A percentile compares a stretch with the other conserved stretches of the same genome.
These are phyloP conservation scores for Corythornis vintsioides DNA, from an alignment of 2,113 vertebrate species.

Conservation along the genomic window DNA sequence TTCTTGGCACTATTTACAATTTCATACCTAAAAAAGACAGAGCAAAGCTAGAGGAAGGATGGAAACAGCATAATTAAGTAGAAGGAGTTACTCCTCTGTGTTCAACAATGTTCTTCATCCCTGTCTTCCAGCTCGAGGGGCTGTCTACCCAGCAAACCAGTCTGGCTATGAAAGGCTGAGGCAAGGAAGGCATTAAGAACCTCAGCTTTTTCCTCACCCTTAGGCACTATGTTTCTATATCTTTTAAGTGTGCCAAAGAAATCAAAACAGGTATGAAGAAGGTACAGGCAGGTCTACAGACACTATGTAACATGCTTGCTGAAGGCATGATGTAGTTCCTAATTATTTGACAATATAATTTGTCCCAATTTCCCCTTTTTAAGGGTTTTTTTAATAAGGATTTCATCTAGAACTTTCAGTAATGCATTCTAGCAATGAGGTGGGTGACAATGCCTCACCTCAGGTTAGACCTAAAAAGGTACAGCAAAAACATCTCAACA, in stretches of 20 bases:
- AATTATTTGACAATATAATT: neutral
- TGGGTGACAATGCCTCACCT: neutral
- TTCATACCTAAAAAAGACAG: neutral
- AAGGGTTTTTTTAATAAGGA: neutral
- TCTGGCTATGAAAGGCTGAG: too few species aligned
- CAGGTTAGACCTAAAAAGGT: neutral
- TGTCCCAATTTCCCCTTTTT: neutral
- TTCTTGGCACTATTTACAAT: neutral
- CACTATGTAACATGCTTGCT: neutral
- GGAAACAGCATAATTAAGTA: neutral
- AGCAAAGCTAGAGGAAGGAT: neutral
- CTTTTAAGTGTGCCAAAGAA: neutral
- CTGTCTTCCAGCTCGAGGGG: too few species aligned
- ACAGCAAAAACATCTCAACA: neutral
- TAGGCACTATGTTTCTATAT: too few species aligned
- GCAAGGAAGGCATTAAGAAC: too few species aligned
- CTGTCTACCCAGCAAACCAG: too few species aligned
- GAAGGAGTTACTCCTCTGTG: neutral
- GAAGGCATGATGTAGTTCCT: neutral
- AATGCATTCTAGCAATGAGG: neutral
- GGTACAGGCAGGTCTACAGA: neutral
- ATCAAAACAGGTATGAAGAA: neutral
- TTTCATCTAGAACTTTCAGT: neutral
- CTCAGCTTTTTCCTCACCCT: too few species aligned
- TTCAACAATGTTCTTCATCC: too few species aligned